A percentile compares a stretch with the other conserved stretches of the same genome.
phyloP scores from a whole-genome alignment of 2,888 invertebrate species.

The Meliscaeva auricollis region DNA sequence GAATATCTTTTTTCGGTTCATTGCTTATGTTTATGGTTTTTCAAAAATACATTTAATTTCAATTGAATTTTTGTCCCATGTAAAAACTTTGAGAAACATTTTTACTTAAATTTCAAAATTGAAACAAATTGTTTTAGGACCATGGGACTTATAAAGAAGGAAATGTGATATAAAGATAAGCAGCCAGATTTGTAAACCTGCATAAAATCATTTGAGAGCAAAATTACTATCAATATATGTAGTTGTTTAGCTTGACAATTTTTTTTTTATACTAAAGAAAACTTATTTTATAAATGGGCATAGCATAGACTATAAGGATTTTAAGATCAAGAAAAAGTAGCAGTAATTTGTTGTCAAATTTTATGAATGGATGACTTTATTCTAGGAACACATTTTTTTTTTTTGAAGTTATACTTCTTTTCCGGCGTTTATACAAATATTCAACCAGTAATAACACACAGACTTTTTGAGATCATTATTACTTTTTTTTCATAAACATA shows the following conservation, averaged over 20 bases:
- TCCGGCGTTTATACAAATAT: too few species aligned
- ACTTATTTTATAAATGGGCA: neutral
- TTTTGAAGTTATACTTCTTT: too few species aligned
- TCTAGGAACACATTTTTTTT: too few species aligned
- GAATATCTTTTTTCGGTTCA: constrained; percentile 64
- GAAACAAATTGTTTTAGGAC: constrained; percentile 61
- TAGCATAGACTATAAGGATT: constrained; percentile 2
- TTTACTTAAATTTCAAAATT: neutral
- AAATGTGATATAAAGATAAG: constrained; percentile 5
- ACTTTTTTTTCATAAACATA: too few species aligned
- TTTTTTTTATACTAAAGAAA: constrained; percentile 13
- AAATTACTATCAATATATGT: constrained; percentile 66
- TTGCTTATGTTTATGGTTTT: constrained; percentile 71
- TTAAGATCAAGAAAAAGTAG: neutral
- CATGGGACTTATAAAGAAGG: constrained; percentile 48
- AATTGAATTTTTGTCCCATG: constrained; percentile 61
- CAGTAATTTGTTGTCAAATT: constrained; percentile 24
- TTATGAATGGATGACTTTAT: constrained; percentile 6
- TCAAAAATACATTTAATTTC: constrained; percentile 68
- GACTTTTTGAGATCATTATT: too few species aligned
- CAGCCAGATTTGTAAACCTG: constrained; percentile 45
- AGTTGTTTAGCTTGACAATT: constrained; percentile 47
- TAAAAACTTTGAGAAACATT: too few species aligned
- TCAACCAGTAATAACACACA: too few species aligned
- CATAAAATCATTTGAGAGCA: constrained; percentile 62